These are phyloP conservation scores for Battus philenor DNA, from an alignment of 1,140 invertebrate species.

Conservation along the genomic window DNA sequence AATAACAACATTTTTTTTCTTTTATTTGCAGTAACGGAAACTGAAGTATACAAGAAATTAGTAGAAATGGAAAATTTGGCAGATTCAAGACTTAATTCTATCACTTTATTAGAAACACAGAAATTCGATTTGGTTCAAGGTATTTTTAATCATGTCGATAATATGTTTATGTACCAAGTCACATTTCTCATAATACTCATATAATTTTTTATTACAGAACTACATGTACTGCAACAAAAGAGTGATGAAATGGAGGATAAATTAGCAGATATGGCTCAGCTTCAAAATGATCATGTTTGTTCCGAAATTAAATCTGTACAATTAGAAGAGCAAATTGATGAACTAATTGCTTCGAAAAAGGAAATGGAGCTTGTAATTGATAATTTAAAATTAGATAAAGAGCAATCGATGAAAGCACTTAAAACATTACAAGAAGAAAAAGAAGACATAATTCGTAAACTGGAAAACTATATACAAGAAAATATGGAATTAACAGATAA, in stretches of 20 bases:
- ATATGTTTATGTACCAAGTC: too few species aligned
- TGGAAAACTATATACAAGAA: slow-evolving; percentile 80
- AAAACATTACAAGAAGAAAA: slow-evolving; percentile 77
- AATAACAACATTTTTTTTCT: too few species aligned
- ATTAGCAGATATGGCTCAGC: slow-evolving; percentile 74
- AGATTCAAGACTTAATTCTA: slow-evolving; percentile 76
- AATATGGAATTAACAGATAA: slow-evolving; percentile 82
- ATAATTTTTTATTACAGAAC: slow-evolving; percentile 72
- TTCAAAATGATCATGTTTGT: slow-evolving; percentile 78
- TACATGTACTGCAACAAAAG: slow-evolving; percentile 77
- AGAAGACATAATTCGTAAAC: slow-evolving; percentile 75
- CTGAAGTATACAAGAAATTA: slow-evolving; percentile 67
- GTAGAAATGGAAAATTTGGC: slow-evolving; percentile 73
- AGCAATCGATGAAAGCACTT: slow-evolving; percentile 72
- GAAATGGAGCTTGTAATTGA: slow-evolving; percentile 76
- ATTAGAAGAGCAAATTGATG: slow-evolving; percentile 81
- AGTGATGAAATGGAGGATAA: slow-evolving; percentile 78
- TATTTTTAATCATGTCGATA: too few species aligned
- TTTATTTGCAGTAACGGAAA: slow-evolving; percentile 65
- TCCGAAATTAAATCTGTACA: slow-evolving; percentile 84
- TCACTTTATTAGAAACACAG: slow-evolving; percentile 79
- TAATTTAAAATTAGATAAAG: slow-evolving; percentile 74
- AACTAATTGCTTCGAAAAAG: slow-evolving; percentile 68
- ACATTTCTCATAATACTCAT: too few species aligned
- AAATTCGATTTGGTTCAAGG: slow-evolving; percentile 82